Conservation (phyloP, 2,797 vertebrate genomes). For the Phoeniculus purpureus region DNA sequence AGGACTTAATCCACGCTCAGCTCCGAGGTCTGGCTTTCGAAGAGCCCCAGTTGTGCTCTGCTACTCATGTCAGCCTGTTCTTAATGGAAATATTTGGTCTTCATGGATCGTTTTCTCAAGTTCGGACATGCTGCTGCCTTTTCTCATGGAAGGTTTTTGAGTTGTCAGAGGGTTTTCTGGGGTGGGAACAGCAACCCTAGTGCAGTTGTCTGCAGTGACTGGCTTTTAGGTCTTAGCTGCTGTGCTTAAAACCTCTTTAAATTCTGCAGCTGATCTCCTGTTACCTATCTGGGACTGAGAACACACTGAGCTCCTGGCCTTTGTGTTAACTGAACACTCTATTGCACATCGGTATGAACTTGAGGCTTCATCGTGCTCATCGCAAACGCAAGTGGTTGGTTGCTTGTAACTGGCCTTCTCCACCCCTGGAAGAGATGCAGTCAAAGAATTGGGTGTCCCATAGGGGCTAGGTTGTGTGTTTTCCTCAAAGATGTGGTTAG, state of each 20-base stretch:
- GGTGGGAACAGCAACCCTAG: neutral
- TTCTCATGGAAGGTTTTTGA: neutral
- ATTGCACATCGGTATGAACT: neutral
- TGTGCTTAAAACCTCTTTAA: neutral
- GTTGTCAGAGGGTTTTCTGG: neutral
- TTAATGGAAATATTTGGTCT: neutral
- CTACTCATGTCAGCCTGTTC: neutral
- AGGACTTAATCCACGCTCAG: neutral
- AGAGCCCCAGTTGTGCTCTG: neutral
- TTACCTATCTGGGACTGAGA: rapidly evolving
- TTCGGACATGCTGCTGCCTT: neutral
- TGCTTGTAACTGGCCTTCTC: neutral
- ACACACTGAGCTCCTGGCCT: neutral
- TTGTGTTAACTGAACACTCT: neutral
- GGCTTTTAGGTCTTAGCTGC: neutral
- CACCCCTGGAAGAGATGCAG: neutral
- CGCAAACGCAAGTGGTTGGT: rapidly evolving
- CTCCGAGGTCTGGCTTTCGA: neutral
- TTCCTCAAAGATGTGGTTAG: neutral
- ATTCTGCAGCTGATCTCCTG: neutral
- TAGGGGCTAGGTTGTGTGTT: neutral
- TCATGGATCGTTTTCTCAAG: neutral
- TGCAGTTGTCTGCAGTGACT: neutral
- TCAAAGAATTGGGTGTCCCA: neutral
- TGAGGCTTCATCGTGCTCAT: rapidly evolving